Conservation (phyloP, 2,113 vertebrate genomes). For the Pteropus alecto region DNA sequence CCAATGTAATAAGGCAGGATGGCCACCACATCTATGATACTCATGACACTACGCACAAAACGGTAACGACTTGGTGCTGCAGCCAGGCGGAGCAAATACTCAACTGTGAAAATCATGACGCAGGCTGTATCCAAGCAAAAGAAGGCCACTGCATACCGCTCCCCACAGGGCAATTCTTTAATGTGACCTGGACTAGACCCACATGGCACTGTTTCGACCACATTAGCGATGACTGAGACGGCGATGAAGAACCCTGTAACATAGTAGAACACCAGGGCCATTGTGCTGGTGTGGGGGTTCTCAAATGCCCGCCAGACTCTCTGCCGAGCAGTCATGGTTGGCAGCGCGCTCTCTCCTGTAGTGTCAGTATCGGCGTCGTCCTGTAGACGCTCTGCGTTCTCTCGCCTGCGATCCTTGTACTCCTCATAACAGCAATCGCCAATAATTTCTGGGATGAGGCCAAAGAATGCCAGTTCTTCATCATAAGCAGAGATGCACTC, state of each 20-base stretch:
- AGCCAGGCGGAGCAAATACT: constrained; percentile 93
- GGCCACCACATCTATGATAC: constrained; percentile 97
- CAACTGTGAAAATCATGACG: constrained; percentile 98
- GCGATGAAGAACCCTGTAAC: constrained; percentile 99
- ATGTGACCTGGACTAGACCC: constrained; percentile 82
- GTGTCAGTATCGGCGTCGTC: constrained; percentile 92
- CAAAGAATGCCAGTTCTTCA: constrained; percentile 96
- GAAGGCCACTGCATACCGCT: constrained; percentile 95
- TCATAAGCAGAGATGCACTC: constrained; percentile 98
- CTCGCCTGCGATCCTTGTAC: constrained; percentile 95
- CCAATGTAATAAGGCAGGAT: constrained; percentile 99
- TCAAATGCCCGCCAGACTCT: constrained; percentile 97
- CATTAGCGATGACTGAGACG: constrained; percentile 96
- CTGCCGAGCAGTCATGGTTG: constrained; percentile 89
- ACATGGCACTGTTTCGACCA: constrained; percentile 96
- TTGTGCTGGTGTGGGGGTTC: constrained; percentile 97
- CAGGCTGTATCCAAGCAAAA: constrained; percentile 99
- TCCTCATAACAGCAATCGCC: constrained; percentile 99
- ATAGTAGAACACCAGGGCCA: constrained; percentile 98
- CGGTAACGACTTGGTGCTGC: constrained; percentile 94
- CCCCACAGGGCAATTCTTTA: constrained; percentile 92
- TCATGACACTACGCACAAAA: constrained; percentile 97
- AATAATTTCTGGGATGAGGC: constrained; percentile 96
- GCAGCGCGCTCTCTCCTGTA: constrained; percentile 81
- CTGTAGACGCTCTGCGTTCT: constrained; percentile 94